Evolutionary conservation across 2,797 vertebrate species (phyloP).

Genomic region (Oophaga sylvatica): DNA sequence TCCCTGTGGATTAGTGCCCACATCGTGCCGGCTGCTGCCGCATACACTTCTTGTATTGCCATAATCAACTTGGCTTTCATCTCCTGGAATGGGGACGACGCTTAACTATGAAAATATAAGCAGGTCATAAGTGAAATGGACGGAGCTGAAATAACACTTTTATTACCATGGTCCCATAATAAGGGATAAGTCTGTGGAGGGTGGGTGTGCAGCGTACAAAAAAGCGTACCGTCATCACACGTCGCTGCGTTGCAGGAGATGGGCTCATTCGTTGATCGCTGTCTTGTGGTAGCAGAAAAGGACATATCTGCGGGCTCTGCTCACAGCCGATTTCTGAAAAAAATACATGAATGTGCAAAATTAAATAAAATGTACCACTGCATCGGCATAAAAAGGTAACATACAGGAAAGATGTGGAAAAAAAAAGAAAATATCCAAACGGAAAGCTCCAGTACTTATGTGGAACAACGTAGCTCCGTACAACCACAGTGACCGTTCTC

Average conservation of each 20-base stretch:
- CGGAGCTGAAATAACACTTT: conserved; percentile 11
- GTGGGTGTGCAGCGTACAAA: not conserved
- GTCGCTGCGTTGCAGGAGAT: conserved; percentile 1
- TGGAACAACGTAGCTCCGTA: too few species aligned
- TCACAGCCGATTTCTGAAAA: not conserved
- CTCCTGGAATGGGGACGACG: not conserved
- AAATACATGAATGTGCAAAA: not conserved
- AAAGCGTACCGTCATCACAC: not conserved
- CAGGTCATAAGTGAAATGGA: not conserved
- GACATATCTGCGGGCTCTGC: conserved; percentile 7
- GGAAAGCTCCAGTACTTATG: too few species aligned
- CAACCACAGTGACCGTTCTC: too few species aligned
- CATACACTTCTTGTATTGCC: not conserved
- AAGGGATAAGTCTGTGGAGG: conserved; percentile 2
- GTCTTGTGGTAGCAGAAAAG: conserved; percentile 9
- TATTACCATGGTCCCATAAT: not conserved
- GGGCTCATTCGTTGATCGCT: not conserved
- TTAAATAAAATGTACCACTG: not conserved
- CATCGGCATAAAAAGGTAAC: not conserved
- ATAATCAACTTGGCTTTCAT: conserved; percentile 15
- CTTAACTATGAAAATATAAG: not conserved
- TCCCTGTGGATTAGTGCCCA: not conserved
- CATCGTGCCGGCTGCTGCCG: not conserved
- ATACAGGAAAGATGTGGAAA: not conserved
- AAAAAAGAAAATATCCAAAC: not conserved